Base-by-base conservation (phyloP, 2,888 invertebrate genomes). In the Eupsilia transversa region DNA sequence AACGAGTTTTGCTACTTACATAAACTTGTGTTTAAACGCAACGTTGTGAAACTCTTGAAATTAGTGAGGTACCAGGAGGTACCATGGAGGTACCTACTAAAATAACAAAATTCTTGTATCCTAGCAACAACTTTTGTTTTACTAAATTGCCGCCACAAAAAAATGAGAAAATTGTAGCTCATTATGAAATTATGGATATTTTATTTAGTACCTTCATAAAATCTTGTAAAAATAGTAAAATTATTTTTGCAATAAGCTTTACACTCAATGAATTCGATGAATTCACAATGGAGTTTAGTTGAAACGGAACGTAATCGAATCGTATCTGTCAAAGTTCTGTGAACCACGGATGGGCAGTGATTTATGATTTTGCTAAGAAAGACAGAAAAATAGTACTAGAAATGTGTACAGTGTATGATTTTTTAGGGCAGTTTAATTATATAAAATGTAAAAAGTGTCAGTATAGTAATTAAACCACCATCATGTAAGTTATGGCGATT, bases 361-460 rank as follows among this genome's bases (percentile, higher is more conserved):
- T 89, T 86, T 89, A 89, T 83, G 87, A 91, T 89, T 87, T 89
- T 89, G 89, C 87, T 90, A 92, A 89, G 86, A 89, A 89, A 87
- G 81, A 78, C 75, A 79, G 70, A 80, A 80, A 80, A 87, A 88
- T 89, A 88, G 82, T 88, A 86, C 87, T 87, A 91, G 90, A 89
- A 89, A 88, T 86, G 86, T 86, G 86, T 89, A 87, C 89, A 90
- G 92, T 93, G 91, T 88, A 85, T 90, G 79, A 85, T 84, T 84
- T 87, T 85, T 82, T 84, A 87, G 79, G 82, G 77, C 88, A 81
- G 82, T 84, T 77, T 83, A 88, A 83, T 82, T 86, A 77, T 89
- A 84, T 87, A 94, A 90, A 87, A 95, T 95, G 94, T 94, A 88
- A 94, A 90, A 91, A 89, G 82, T 87, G 84, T 85, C 78, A 89